Evolutionary conservation across 2,113 vertebrate genomes (phyloP).

Genomic region (Equus quagga): DNA sequence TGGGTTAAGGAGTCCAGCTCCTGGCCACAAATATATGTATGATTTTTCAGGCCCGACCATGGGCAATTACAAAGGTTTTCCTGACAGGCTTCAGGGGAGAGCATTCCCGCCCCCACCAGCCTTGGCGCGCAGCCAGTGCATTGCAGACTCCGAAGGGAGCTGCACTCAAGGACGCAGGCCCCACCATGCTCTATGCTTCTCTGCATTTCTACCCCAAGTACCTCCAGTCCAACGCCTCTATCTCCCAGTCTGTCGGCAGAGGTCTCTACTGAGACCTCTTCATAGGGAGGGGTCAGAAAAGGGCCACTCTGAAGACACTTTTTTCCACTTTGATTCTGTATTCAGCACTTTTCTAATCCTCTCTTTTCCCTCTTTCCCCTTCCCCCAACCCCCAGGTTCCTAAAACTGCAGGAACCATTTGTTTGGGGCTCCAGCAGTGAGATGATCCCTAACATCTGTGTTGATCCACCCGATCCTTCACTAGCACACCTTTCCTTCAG

Average conservation of each 20-base stretch:
- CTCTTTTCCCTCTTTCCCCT: background rate
- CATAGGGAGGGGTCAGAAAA: background rate
- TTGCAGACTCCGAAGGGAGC: background rate
- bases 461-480: background rate
- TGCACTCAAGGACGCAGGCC: fast-evolving
- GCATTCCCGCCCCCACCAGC: background rate
- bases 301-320: too few relatives aligned
- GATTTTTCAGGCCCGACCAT: background rate
- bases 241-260: background rate
- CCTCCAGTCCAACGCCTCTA: background rate
- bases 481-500: background rate
- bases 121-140: too few relatives aligned
- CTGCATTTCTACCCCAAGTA: background rate
- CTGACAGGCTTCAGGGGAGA: background rate
- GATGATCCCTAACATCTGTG: background rate
- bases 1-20: background rate
- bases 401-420: background rate
- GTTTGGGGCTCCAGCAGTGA: background rate
- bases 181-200: background rate
- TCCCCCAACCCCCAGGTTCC: background rate
- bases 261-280: background rate
- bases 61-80: background rate
- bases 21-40: background rate
- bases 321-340: background rate
- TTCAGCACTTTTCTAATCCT: background rate